These are phyloP conservation scores for Pagrus major DNA, from an alignment of 2,113 vertebrate genomes.

Conservation along the genomic window DNA sequence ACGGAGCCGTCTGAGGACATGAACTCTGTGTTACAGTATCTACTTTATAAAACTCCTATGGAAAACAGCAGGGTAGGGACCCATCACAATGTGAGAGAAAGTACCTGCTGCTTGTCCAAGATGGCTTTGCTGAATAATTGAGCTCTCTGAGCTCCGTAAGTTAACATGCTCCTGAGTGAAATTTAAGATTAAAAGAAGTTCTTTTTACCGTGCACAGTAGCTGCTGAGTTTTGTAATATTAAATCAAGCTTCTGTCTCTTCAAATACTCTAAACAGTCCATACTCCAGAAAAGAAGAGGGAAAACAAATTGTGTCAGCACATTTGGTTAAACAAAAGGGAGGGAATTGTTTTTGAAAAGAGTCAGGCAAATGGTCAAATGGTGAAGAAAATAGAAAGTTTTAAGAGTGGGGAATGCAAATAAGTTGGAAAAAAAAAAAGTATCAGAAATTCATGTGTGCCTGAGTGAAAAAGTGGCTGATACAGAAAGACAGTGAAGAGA, in stretches of 20 bases:
- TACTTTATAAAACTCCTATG: constrained; percentile 22
- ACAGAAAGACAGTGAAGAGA: neutral
- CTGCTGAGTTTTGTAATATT: constrained; percentile 17
- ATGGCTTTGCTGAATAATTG: constrained; percentile 57
- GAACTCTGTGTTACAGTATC: neutral
- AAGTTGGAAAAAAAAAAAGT: neutral
- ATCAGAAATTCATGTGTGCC: neutral
- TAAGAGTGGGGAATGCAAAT: neutral
- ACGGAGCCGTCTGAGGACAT: constrained; percentile 36
- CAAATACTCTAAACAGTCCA: constrained; percentile 10
- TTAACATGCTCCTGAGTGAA: constrained; percentile 44
- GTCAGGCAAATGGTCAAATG: constrained; percentile 1
- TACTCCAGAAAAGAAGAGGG: neutral
- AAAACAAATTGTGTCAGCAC: constrained; percentile 9
- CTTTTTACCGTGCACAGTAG: constrained; percentile 31
- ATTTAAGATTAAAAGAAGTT: constrained; percentile 33
- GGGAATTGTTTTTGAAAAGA: neutral
- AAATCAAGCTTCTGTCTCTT: constrained; percentile 29
- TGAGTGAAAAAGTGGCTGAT: neutral
- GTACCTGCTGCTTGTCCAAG: constrained; percentile 43
- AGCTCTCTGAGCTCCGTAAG: constrained; percentile 30
- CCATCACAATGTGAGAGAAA: constrained; percentile 25
- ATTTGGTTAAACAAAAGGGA: constrained; percentile 19
- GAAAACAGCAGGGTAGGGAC: constrained; percentile 34
- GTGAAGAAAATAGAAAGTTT: neutral